Evolutionary conservation across 2,888 invertebrate genomes (phyloP), one percentile per base, ranked within the genome.

Genomic region (Anaspis maculata): DNA sequence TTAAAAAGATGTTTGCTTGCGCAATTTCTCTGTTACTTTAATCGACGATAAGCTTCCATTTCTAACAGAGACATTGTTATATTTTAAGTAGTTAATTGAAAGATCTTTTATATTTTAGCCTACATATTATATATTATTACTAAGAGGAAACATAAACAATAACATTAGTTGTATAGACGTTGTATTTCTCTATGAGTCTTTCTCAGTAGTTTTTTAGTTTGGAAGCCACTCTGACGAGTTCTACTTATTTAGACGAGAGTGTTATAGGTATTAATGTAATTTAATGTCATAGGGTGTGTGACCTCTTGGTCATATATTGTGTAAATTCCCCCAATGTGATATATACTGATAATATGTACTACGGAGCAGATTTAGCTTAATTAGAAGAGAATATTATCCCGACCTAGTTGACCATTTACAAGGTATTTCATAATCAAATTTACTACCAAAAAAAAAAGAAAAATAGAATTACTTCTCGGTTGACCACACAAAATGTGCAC

Each of bases 271-370:
- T 19, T 19, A 19, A 6, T 29, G 15, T 25, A 31, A 29, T 19
- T 5, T 19, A 19, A 30, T 35, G 30, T 36, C 36, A 32, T 27
- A 36, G 23, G 19, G n/a, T n/a, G n/a, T n/a, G n/a, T n/a, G n/a
- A n/a, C n/a, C n/a, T n/a, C n/a, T n/a, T n/a, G n/a, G n/a, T n/a
- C n/a, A n/a, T n/a, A n/a, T n/a, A n/a, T 19, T 6, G 9, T 19
- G 24, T 52, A 53, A 49, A 51, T 37, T 48, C 53, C 51, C n/a
- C 54, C 54, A 56, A 49, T 59, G 59, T 59, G 59, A 59, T 59
- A 59, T 55, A 54, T 56, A 57, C 46, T 52, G 59, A 59, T 59
- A 59, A 57, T 59, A 57, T 27, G 30, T 13, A 14, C 34, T 37
- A 43, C 38, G 39, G 37, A 31, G 27, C 37, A 39, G 28, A 32